Conservation (phyloP, 2,113 vertebrate genomes). For the Lasiurus borealis region DNA sequence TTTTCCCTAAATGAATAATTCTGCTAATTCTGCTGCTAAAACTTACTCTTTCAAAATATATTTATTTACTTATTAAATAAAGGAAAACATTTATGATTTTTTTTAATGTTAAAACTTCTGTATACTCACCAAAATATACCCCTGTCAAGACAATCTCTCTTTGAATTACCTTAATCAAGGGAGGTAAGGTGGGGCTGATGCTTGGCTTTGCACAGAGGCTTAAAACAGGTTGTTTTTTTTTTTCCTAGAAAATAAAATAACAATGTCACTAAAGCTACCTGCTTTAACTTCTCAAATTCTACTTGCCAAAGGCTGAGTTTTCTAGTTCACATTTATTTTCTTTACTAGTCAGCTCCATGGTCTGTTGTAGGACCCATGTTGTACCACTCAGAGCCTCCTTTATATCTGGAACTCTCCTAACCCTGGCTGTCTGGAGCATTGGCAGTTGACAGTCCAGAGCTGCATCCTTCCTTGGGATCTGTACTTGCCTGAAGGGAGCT, state of each 20-base stretch:
- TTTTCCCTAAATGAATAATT: neutral
- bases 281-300: neutral
- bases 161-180: neutral
- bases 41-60: neutral
- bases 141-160: neutral
- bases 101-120: neutral
- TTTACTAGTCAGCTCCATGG: fast-evolving
- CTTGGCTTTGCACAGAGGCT: neutral
- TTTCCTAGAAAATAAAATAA: neutral
- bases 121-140: neutral
- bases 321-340: neutral
- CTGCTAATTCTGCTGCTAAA: neutral
- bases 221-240: neutral
- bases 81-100: neutral
- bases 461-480: neutral
- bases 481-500: neutral
- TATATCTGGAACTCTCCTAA: neutral
- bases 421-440: fast-evolving
- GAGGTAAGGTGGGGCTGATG: no score
- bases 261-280: neutral
- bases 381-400: no score
- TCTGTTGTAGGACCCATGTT: fast-evolving
- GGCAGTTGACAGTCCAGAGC: neutral
- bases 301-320: neutral
- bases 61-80: neutral